Evolutionary conservation across 2,888 invertebrate species (phyloP).

Genomic region (Leptinotarsa peninsularis): DNA sequence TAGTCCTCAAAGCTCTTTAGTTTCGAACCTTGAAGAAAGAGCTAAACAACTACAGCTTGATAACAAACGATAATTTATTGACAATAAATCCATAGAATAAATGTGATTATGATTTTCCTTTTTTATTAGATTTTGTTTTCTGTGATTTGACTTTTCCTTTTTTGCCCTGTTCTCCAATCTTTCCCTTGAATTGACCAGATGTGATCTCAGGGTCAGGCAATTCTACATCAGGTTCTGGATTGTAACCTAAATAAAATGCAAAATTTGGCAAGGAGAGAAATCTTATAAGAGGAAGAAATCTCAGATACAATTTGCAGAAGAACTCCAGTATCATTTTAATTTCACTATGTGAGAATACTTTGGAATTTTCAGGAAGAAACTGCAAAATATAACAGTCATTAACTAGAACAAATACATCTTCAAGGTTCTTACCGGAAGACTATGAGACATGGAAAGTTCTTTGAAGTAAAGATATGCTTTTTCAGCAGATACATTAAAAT

Average conservation of each 20-base stretch:
- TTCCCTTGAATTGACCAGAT: constrained; percentile 37
- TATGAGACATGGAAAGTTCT: constrained; percentile 59
- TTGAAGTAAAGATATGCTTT: constrained; percentile 62
- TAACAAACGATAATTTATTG: constrained; percentile 40
- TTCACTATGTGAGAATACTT: constrained; percentile 60
- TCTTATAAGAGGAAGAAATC: constrained; percentile 62
- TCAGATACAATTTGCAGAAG: constrained; percentile 61
- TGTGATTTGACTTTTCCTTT: constrained; percentile 46
- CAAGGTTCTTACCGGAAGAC: constrained; percentile 56
- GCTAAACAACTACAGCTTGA: constrained; percentile 61
- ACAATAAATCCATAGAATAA: constrained; percentile 29
- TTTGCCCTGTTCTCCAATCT: constrained; percentile 46
- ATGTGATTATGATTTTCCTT: constrained; percentile 46
- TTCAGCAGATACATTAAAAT: constrained; percentile 57
- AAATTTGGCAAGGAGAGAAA: constrained; percentile 62
- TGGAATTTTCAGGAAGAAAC: constrained; percentile 59
- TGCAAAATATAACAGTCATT: constrained; percentile 42
- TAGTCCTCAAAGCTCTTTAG: constrained; percentile 76
- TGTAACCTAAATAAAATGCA: constrained; percentile 57
- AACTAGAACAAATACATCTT: no score
- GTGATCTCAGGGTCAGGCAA: constrained; percentile 1
- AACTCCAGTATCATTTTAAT: constrained; percentile 56
- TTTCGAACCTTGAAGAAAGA: constrained; percentile 76
- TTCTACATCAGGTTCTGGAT: constrained; percentile 50
- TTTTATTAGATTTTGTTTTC: constrained; percentile 32